These are phyloP conservation scores for Bicyclus anynana DNA, from an alignment of 1,140 invertebrate species.

Conservation along the genomic window DNA sequence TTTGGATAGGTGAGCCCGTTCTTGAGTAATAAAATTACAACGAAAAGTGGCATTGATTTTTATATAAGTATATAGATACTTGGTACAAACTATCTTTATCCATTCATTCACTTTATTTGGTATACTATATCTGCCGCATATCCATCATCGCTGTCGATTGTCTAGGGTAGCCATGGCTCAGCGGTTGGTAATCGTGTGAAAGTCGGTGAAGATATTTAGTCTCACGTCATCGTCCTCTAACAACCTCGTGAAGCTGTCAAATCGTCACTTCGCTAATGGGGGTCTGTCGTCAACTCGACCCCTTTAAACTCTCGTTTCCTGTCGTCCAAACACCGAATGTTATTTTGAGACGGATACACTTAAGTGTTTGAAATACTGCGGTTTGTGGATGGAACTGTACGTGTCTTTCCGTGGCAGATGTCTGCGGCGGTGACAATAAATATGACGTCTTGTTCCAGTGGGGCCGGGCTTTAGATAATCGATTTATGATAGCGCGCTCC, in stretches of 20 bases:
- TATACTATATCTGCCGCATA: not conserved
- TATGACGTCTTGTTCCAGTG: constrained; percentile 3
- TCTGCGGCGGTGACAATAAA: constrained; percentile 21
- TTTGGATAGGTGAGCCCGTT: too few species aligned
- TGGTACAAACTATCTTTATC: not conserved
- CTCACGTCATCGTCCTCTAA: constrained; percentile 44
- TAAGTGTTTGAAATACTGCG: constrained; percentile 37
- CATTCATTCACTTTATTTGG: not conserved
- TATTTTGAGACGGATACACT: constrained; percentile 56
- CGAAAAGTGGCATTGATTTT: too few species aligned
- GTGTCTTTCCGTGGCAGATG: constrained; percentile 20
- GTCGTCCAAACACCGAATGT: constrained; percentile 57
- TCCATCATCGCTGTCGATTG: constrained; percentile 11
- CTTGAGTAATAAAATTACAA: too few species aligned
- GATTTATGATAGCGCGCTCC: constrained; percentile 10
- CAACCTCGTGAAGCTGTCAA: constrained; percentile 54
- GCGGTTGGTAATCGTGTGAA: constrained; percentile 44
- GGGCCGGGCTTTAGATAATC: constrained; percentile 13
- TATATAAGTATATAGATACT: too few species aligned
- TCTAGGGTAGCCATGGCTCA: constrained; percentile 9
- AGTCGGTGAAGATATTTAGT: constrained; percentile 32
- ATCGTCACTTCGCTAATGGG: constrained; percentile 67
- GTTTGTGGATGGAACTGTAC: constrained; percentile 20
- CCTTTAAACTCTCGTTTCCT: constrained; percentile 67
- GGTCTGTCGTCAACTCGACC: constrained; percentile 62